Evolutionary conservation across 2,797 vertebrate species (phyloP), one percentile per base, ranked within the genome.

Genomic region (Rhodeus uyekii): DNA sequence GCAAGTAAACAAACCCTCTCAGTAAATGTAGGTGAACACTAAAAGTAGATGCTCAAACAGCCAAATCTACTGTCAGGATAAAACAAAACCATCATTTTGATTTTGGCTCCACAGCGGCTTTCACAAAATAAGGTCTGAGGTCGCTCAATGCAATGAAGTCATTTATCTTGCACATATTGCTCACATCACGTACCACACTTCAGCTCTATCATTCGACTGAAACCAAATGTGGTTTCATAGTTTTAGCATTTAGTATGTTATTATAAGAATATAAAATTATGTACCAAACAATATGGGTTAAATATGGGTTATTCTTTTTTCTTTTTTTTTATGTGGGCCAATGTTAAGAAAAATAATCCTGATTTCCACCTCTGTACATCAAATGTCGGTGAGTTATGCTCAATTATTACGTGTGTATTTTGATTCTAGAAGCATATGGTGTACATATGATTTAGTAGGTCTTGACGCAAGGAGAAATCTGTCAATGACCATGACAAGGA

Each of bases 361-460:
- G 79, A 83, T 83, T 44, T 81, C 60, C 58, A 48, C 72, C 80
- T 77, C 73, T 60, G 72, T 83, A 67, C 81, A 85, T 87, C 77
- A 78, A 68, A 79, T 81, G 73, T 78, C 61, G 84, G 81, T 75
- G 77, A 83, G 77, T 81, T 60, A 14, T 16, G 13, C 13, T 60
- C 13, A 60, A 16, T 60, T 29, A 79, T 36, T 16, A 48, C 5
- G 24, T 8, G 32, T 71, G 63, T 42, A 46, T 83, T 73, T 75
- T 85, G 74, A 65, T 85, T 85, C 68, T 87, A 78, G 73, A 85
- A 85, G 78, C 83, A 83, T 53, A 76, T 69, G 71, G 78, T 34
- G 60, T 75, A 55, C 13, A 55, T 55, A 29, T 29, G 24, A 60
- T 60, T 29, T 14, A 29, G 77, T 3, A 64, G 61, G 16, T 32